Evolutionary conservation across 2,888 invertebrate species (phyloP).

Genomic region (Atrina japonica): DNA sequence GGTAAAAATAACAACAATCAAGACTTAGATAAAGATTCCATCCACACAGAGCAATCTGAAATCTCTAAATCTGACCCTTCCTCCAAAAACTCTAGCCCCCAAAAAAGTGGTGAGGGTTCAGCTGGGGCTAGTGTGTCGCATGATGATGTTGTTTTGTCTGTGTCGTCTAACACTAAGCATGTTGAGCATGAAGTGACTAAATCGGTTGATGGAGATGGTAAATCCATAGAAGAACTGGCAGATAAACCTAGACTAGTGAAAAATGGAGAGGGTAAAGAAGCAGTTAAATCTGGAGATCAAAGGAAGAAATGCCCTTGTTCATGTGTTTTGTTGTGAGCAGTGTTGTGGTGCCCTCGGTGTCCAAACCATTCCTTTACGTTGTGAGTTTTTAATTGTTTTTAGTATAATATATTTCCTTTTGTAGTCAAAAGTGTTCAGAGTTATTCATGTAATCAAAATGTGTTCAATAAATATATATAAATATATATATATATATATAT

Average conservation of each 20-base stretch:
- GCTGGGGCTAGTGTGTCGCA: slow-evolving; percentile 20
- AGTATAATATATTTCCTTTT: no score
- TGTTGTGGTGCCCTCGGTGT: slow-evolving; percentile 41
- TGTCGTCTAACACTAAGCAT: slow-evolving; percentile 36
- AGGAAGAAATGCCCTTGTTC: slow-evolving; percentile 13
- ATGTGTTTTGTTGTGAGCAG: slow-evolving; percentile 52
- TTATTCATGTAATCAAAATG: no score
- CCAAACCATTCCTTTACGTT: slow-evolving; percentile 38
- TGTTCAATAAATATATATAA: no score
- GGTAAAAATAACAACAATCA: slow-evolving; percentile 28
- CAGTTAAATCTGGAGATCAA: neutral
- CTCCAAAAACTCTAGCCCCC: slow-evolving; percentile 21
- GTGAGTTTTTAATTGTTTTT: slow-evolving; percentile 51
- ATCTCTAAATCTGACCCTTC: slow-evolving; percentile 26
- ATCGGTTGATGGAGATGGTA: neutral
- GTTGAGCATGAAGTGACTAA: slow-evolving; percentile 46
- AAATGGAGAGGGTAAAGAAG: slow-evolving; percentile 14
- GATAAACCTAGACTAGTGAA: slow-evolving; percentile 17
- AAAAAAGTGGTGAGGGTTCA: slow-evolving; percentile 35
- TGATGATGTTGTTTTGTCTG: slow-evolving; percentile 35
- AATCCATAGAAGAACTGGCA: slow-evolving; percentile 8
- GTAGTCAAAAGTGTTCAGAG: no score
- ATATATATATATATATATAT: no score
- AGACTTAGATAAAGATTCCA: slow-evolving; percentile 11
- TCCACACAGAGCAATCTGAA: slow-evolving; percentile 34